Conservation (phyloP, 2,797 vertebrate species). For the Peromyscus melanophrys region DNA sequence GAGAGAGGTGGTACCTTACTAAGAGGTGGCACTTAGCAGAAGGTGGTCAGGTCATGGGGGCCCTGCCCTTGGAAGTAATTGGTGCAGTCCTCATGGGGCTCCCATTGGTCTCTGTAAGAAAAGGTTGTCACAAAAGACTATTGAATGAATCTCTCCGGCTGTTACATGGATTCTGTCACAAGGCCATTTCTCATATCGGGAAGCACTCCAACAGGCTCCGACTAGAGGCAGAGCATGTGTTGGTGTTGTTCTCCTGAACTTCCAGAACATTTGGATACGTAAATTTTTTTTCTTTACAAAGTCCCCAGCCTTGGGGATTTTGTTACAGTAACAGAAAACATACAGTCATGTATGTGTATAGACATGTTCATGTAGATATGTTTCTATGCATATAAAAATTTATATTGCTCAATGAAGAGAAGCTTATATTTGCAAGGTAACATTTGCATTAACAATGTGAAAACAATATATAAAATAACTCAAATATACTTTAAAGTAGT, state of each 20-base stretch:
- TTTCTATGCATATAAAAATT: neutral
- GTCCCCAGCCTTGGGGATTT: neutral
- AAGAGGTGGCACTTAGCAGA: neutral
- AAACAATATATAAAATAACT: slow-evolving; percentile 34
- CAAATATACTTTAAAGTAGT: neutral
- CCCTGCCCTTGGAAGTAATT: neutral
- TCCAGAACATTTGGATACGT: neutral
- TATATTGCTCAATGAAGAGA: neutral
- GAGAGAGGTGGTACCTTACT: neutral
- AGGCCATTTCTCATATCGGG: neutral
- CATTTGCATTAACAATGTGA: neutral
- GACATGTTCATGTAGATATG: neutral
- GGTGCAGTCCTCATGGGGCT: neutral
- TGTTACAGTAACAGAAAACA: neutral
- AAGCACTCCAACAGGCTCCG: neutral
- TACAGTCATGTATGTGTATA: neutral
- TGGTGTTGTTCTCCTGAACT: neutral
- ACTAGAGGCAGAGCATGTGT: neutral
- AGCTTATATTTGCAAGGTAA: slow-evolving; percentile 47
- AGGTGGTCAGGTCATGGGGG: neutral
- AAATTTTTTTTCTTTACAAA: neutral
- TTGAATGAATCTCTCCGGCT: neutral
- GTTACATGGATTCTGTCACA: neutral
- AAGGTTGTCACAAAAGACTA: neutral
- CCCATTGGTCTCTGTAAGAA: neutral